Evolutionary conservation across 2,888 invertebrate species (phyloP).

Genomic region (Drosophila nr. perissopoda): DNA sequence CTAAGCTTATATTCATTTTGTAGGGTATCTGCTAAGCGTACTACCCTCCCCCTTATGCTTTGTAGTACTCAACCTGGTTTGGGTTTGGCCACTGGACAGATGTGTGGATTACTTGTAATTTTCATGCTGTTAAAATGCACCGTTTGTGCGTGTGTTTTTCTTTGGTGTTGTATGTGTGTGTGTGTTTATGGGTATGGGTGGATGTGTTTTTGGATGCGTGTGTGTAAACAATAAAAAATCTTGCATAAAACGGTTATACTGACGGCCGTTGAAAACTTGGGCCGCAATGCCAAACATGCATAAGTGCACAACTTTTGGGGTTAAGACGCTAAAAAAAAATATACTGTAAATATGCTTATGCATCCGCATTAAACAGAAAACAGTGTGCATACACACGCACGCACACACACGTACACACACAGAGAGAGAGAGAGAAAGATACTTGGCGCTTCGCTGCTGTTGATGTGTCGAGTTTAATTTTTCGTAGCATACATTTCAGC

Average conservation of each 20-base stretch:
- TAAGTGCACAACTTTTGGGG: conserved; percentile 75
- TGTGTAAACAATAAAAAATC: conserved; percentile 71
- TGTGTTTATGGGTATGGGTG: conserved; percentile 1
- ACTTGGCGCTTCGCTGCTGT: conserved; percentile 34
- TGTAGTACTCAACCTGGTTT: neutral
- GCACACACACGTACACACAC: conserved; percentile 15
- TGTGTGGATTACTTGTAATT: conserved; percentile 39
- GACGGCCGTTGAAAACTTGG: conserved; percentile 37
- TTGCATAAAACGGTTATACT: conserved; percentile 69
- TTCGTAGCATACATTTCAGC: conserved; percentile 56
- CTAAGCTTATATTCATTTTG: neutral
- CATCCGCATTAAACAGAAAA: neutral
- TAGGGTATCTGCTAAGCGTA: conserved; percentile 7
- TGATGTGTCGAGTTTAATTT: conserved; percentile 32
- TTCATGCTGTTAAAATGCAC: conserved; percentile 39
- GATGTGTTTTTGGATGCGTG: conserved; percentile 14
- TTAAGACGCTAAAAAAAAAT: conserved; percentile 75
- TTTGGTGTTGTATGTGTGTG: neutral
- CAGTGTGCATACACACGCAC: neutral
- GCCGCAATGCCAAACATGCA: conserved; percentile 42
- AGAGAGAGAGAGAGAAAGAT: conserved; percentile 8
- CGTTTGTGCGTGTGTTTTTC: conserved; percentile 12
- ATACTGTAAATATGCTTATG: conserved; percentile 40
- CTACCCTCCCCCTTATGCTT: neutral
- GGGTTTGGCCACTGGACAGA: conserved; percentile 15